Base-by-base conservation (phyloP, 2,797 vertebrate species). In the Falco biarmicus region DNA sequence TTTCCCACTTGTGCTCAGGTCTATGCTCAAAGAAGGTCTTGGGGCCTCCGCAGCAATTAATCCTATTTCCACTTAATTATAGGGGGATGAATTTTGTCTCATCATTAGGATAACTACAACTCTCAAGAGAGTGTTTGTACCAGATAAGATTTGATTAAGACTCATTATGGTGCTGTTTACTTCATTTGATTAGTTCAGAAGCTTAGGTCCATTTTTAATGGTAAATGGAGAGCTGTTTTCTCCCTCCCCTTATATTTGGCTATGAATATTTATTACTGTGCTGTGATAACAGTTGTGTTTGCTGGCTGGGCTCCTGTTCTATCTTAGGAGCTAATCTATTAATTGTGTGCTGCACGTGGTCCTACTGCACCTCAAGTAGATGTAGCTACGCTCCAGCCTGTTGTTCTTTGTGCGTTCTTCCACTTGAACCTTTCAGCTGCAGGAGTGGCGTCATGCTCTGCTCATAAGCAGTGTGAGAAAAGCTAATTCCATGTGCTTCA, bases 141-240 rank as follows among this genome's bases (percentile, higher is more conserved):
- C 77, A 84, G 84, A 79, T 89, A 79, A 60, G 77, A 48, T 84
- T 89, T 96, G 85, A 84, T 93, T 86, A 87, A 82, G 94, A 26
- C 89, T 96, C 76, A 25, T 15, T 82, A 65, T 2, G 6, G 43
- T 63, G 84, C 61, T 68, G 18, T 92, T 93, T 34, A 3, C 64
- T 82, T 26, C 6, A 0, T 92, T 74, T 61, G 79, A 94, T 94
- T 45, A 68, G 84, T 69, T 91, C 64, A 60, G 59, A 92, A 94
- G 51, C 80, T 79, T 29, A 29, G 89, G 85, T 89, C 92, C 84
- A 22, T 80, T 45, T 89, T 60, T 65, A 75, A 79, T 87, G 84
- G 78, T 22, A 28, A 41, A 15, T 8, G 43, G 51, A 51, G 65
- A 74, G 51, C 85, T 91, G 32, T 56, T 83, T 79, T 41, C 56